phyloP scores from a whole-genome alignment of 2,113 vertebrate genomes.

The Sphaerodactylus townsendi region DNA sequence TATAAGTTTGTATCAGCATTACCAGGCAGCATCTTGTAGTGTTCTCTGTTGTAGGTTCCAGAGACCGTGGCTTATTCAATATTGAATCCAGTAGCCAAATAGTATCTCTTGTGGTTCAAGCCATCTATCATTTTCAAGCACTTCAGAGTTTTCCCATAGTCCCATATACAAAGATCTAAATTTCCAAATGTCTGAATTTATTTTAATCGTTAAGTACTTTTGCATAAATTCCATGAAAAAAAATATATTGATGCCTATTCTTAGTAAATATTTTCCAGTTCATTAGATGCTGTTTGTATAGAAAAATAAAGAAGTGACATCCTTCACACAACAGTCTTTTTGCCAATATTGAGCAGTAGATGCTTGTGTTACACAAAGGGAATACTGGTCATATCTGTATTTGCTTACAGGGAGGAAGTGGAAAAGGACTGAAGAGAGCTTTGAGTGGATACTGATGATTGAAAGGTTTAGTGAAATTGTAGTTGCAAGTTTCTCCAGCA shows the following conservation, averaged over 20 bases:
- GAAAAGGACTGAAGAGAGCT: background rate
- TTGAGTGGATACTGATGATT: background rate
- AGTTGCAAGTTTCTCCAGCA: background rate
- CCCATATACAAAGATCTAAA: too few relatives aligned
- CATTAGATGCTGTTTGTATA: background rate
- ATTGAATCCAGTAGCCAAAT: background rate
- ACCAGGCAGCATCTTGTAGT: background rate
- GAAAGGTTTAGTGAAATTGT: background rate
- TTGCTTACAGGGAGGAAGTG: background rate
- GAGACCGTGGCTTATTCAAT: background rate
- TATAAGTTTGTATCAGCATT: conserved; percentile 1
- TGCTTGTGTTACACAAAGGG: background rate
- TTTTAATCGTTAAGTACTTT: background rate
- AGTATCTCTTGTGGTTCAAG: background rate
- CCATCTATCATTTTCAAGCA: conserved; percentile 11
- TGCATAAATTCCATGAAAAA: background rate
- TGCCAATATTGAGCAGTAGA: background rate
- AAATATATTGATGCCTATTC: background rate
- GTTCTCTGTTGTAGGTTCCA: background rate
- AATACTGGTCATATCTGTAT: background rate
- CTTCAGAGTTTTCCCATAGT: background rate
- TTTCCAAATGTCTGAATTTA: background rate
- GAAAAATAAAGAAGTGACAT: background rate
- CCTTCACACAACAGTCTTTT: background rate
- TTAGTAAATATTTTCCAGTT: background rate